Evolutionary conservation across 2,113 vertebrate genomes (phyloP).

Genomic region (Corapipo altera): DNA sequence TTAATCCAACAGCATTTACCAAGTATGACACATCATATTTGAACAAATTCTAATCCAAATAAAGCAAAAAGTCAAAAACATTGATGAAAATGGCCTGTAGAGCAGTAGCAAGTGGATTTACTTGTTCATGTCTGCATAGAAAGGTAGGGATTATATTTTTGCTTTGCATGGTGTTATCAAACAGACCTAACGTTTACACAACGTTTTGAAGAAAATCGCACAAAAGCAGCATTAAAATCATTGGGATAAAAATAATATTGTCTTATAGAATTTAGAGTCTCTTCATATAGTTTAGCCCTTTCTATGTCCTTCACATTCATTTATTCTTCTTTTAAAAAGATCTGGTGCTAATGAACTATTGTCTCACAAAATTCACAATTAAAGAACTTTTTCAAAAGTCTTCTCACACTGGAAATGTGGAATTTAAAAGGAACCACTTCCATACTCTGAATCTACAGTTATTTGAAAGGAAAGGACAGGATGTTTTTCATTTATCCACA

Average conservation of each 20-base stretch:
- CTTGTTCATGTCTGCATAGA: neutral
- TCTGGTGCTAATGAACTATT: neutral
- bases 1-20: neutral
- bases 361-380: neutral
- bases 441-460: neutral
- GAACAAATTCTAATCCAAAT: neutral
- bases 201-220: neutral
- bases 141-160: neutral
- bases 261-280: neutral
- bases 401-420: neutral
- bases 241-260: neutral
- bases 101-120: neutral
- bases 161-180: neutral
- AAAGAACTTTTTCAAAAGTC: neutral
- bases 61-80: neutral
- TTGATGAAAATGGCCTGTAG: neutral
- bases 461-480: constrained; percentile 44
- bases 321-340: neutral
- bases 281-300: neutral
- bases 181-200: neutral
- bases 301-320: neutral
- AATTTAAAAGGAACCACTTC: neutral
- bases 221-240: neutral
- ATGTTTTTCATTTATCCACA: constrained; percentile 45
- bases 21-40: rapidly evolving